Conservation (phyloP, 2,888 invertebrate species). For the Drosophila kuntzei region DNA sequence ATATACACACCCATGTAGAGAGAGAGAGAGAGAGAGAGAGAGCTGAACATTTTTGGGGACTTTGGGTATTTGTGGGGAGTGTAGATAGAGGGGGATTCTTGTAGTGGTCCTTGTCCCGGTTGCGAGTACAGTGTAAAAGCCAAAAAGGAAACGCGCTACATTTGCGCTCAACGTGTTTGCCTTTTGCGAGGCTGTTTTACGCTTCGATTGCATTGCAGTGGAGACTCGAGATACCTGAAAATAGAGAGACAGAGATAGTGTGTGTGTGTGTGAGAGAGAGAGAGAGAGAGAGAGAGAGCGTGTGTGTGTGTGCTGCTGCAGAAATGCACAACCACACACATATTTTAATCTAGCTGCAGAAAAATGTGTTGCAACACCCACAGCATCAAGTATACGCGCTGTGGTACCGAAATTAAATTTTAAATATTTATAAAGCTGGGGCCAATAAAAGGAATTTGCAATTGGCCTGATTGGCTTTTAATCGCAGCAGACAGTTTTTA, state of each 20-base stretch:
- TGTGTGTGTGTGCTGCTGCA: constrained; percentile 18
- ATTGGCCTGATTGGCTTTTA: constrained; percentile 80
- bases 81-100: constrained; percentile 1
- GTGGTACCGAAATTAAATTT: constrained; percentile 78
- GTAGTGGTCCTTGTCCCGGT: constrained; percentile 37
- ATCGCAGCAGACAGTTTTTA: constrained; percentile 80
- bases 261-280: constrained; percentile 10
- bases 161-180: constrained; percentile 77
- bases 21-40: neutral
- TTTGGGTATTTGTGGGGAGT: constrained; percentile 21
- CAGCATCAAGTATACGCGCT: constrained; percentile 58
- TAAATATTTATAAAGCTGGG: constrained; percentile 77
- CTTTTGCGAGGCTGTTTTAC: constrained; percentile 70
- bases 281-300: constrained; percentile 1
- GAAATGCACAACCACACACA: constrained; percentile 27
- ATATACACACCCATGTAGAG: neutral
- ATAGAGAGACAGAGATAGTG: constrained; percentile 1
- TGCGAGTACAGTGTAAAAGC: constrained; percentile 57
- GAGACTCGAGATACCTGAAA: constrained; percentile 32
- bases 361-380: constrained; percentile 48
- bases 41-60: constrained; percentile 35
- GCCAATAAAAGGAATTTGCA: constrained; percentile 80
- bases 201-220: constrained; percentile 74
- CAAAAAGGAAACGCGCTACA: constrained; percentile 79
- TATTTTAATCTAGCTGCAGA: constrained; percentile 63